Evolutionary conservation across 2,113 vertebrate genomes (phyloP), one percentile per base, ranked within the genome.

Genomic region (Oceanites oceanicus): DNA sequence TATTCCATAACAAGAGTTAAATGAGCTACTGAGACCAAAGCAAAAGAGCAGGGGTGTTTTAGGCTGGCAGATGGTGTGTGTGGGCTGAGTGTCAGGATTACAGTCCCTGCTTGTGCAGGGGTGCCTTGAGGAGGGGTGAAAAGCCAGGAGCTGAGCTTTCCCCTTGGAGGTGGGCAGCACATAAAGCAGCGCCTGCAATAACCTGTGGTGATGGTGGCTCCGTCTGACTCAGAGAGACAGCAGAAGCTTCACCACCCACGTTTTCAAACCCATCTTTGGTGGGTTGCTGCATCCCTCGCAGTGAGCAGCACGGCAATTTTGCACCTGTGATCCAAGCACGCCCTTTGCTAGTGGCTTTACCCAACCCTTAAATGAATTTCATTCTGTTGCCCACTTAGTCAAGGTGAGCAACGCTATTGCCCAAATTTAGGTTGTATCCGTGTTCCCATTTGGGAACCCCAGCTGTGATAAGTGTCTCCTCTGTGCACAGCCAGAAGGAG

Each of bases 381-480:
- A 55, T 71, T 34, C 45, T 49, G 1, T 44, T 44, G 36, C 47
- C 19, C 10, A 4, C 38, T 76, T 73, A n/a, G 52, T 27, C 67
- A 44, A 27, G 56, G 62, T 16, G 38, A 65, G 40, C 65, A 65
- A 30, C n/a, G 21, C 9, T 55, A 49, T 23, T 66, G 11, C 22
- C 34, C 55, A 23, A 30, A 36, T 3, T 38, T 42, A 71, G 19
- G 58, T 44, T 30, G 14, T 74, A 19, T 4, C 50, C 36, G 9
- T 52, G 42, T 23, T n/a, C 22, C 21, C 22, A 4, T 10, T 4
- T 49, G 61, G 13, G 30, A 25, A 32, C 38, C 30, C n/a, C 61
- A 65, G 44, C 44, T 0, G 0, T 29, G 67, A 2, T 15, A 12
- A 6, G 18, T 58, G 13, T 58, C 47, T 71, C 18, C 49, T 26